These are phyloP conservation scores for Myanophis thanlyinensis DNA, from an alignment of 2,113 vertebrate species.

Conservation along the genomic window DNA sequence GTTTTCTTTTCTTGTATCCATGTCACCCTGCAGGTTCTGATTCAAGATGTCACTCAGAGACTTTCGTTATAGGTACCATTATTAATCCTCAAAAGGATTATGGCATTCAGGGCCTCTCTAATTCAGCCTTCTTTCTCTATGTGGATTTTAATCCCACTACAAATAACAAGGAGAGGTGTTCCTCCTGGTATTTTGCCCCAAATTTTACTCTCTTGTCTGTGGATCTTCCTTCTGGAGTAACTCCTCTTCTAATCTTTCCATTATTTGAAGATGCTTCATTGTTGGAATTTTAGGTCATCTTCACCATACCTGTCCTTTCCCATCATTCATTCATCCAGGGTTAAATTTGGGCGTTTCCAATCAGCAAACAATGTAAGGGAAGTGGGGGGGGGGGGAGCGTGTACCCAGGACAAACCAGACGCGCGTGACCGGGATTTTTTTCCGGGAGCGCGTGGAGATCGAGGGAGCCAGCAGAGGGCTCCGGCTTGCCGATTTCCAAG, in stretches of 20 bases:
- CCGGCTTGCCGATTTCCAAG: not conserved
- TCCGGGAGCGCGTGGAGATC: not conserved
- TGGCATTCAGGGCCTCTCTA: not conserved
- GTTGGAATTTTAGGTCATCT: not conserved
- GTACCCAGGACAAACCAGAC: not conserved
- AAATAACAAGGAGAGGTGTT: not conserved
- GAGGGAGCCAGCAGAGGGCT: constrained; percentile 22
- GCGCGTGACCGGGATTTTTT: not conserved
- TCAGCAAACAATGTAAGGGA: not conserved
- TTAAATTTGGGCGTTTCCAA: not conserved
- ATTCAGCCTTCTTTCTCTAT: not conserved
- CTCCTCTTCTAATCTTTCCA: not conserved
- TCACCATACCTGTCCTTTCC: not conserved
- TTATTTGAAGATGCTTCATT: not conserved
- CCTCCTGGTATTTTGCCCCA: not conserved
- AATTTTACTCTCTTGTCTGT: not conserved
- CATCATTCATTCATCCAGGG: not conserved
- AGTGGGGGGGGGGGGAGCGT: not conserved
- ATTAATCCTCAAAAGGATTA: not conserved
- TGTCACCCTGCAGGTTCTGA: not conserved
- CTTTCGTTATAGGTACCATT: not conserved
- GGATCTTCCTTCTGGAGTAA: not conserved
- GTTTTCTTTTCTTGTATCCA: not conserved
- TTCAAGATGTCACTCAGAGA: not conserved
- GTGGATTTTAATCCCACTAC: not conserved